These are phyloP conservation scores for Ascidia mentula DNA, from an alignment of 23 tunicate genomes.

Conservation along the genomic window DNA sequence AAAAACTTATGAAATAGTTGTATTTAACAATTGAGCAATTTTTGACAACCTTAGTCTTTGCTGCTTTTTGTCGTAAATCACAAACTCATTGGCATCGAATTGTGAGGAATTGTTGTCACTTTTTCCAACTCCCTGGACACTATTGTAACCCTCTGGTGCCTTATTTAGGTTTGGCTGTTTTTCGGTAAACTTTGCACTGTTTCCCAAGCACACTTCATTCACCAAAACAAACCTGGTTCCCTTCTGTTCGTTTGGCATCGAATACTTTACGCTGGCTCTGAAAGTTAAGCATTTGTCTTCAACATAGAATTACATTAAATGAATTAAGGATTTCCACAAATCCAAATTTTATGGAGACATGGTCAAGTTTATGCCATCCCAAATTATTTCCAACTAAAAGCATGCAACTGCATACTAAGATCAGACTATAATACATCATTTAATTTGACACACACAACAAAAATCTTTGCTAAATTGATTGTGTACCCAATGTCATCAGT, in stretches of 20 bases:
- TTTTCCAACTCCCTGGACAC: conserved; percentile 52
- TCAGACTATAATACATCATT: too few relatives aligned
- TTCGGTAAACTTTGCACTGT: conserved; percentile 22
- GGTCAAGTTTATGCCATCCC: too few relatives aligned
- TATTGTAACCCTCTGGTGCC: conserved; percentile 65
- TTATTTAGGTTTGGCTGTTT: conserved; percentile 17
- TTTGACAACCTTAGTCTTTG: conserved; percentile 44
- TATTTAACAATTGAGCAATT: background rate
- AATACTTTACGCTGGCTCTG: conserved; percentile 26
- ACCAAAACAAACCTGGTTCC: conserved; percentile 58
- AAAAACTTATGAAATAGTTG: background rate
- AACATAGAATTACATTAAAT: too few relatives aligned
- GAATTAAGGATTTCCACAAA: too few relatives aligned
- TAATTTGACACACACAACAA: too few relatives aligned
- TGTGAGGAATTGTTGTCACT: conserved; percentile 23
- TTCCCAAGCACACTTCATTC: conserved; percentile 76
- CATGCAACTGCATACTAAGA: too few relatives aligned
- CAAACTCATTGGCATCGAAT: conserved; percentile 55
- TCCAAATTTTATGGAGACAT: too few relatives aligned
- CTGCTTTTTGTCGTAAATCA: conserved; percentile 50
- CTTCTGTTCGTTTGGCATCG: conserved; percentile 9
- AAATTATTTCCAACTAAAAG: too few relatives aligned
- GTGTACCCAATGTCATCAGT: conserved; percentile 43
- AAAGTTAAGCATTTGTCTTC: too few relatives aligned
- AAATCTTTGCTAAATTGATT: too few relatives aligned